phyloP scores from a whole-genome alignment of 2,797 vertebrate genomes.

The Cottoperca gobio region DNA sequence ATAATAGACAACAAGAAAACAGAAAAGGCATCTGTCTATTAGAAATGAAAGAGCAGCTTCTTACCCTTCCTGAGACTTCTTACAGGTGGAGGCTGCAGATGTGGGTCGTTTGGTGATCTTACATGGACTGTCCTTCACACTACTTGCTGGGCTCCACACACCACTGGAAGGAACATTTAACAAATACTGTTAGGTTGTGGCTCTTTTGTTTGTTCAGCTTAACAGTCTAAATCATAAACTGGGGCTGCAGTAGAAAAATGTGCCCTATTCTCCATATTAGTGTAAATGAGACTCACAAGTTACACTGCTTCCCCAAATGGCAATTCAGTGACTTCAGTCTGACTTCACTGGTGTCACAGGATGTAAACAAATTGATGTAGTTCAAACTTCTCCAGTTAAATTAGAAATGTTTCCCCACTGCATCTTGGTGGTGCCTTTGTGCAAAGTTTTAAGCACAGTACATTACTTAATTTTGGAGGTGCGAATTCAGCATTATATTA shows the following conservation, averaged over 20 bases:
- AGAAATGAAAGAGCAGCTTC: neutral
- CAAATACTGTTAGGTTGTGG: no score
- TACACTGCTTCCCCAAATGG: neutral
- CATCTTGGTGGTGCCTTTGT: neutral
- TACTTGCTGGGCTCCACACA: constrained; percentile 67
- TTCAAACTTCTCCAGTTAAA: neutral
- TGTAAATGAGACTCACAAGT: neutral
- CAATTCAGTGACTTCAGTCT: neutral
- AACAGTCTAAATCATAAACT: no score
- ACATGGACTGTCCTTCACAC: constrained; percentile 72
- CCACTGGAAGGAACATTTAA: constrained; percentile 31
- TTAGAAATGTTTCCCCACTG: no score
- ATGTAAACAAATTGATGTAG: neutral
- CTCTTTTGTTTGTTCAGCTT: no score
- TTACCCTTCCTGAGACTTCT: constrained; percentile 76
- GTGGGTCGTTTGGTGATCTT: constrained; percentile 53
- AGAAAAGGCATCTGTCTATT: neutral
- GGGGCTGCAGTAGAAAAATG: neutral
- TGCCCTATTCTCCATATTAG: neutral
- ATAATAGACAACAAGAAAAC: neutral
- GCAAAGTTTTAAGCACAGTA: neutral
- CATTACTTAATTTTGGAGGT: no score
- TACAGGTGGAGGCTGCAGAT: constrained; percentile 65
- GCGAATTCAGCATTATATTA: neutral
- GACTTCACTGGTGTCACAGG: neutral